Evolutionary conservation across 2,797 vertebrate species (phyloP).

Genomic region (Bovichtus diacanthus): DNA sequence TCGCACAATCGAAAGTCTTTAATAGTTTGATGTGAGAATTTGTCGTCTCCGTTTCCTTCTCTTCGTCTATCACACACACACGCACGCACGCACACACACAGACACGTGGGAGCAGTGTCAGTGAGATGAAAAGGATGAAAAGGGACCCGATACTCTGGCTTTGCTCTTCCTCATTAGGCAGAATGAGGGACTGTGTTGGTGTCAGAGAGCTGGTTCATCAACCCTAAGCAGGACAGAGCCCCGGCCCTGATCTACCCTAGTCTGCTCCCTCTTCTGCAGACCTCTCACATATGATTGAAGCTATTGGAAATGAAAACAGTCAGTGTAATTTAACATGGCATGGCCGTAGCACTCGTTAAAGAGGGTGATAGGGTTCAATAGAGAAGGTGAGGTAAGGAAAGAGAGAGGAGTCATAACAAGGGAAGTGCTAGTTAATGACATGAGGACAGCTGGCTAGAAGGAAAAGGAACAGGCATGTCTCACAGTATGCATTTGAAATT

Average conservation of each 20-base stretch:
- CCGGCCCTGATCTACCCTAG: slow-evolving; percentile 36
- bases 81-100: slow-evolving; percentile 30
- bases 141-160: slow-evolving; percentile 40
- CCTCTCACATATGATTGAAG: slow-evolving; percentile 86
- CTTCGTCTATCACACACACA: slow-evolving; percentile 21
- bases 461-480: not conserved
- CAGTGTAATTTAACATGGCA: slow-evolving; percentile 88
- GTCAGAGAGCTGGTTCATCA: slow-evolving; percentile 74
- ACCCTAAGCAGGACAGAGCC: slow-evolving; percentile 45
- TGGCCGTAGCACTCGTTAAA: slow-evolving; percentile 84
- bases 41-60: slow-evolving; percentile 13
- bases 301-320: slow-evolving; percentile 89
- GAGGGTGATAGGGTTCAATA: slow-evolving; percentile 10
- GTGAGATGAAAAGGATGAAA: slow-evolving; percentile 58
- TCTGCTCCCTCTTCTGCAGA: slow-evolving; percentile 58
- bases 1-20: slow-evolving; percentile 13
- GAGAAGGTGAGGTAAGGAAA: slow-evolving; percentile 13
- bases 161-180: slow-evolving; percentile 74
- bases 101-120: slow-evolving; percentile 47
- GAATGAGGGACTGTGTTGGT: slow-evolving; percentile 63
- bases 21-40: slow-evolving; percentile 29
- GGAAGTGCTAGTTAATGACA: slow-evolving; percentile 22
- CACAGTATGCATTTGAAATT: slow-evolving; percentile 9
- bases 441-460: slow-evolving; percentile 10
- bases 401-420: slow-evolving; percentile 12